Base-by-base conservation (phyloP, 1,140 invertebrate species). In the Ostrea denselamellosa region DNA sequence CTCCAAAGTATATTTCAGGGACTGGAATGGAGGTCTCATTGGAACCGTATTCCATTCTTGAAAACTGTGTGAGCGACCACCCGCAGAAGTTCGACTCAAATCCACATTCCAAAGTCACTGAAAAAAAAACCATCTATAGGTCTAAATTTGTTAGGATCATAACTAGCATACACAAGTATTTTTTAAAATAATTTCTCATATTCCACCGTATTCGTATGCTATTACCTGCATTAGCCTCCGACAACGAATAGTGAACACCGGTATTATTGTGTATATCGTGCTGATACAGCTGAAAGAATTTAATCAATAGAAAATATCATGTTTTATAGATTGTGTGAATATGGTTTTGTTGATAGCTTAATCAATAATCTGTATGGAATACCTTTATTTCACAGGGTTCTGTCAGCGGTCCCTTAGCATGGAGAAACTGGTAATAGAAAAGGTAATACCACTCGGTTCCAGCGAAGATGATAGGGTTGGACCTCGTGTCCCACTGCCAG, bases 331-430 rank as follows among this genome's bases (percentile, higher is more conserved):
- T n/a, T 28, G 25, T 81, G 44, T 8, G 4, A 14, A 51, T 34
- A 81, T 28, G 5, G 14, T 62, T 62, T 34, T 7, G 25, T 22
- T 14, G 10, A 81, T 22, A 5, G 28, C 12, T 77, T 44, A 25
- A 19, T 81, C 8, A 22, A 0, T 17, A 14, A 12, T 51, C 8
- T 34, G 44, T 53, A 8, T 17, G 8, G 3, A 8, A 22, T 51
- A 83, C 82, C 82, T 83, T 83, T n/a, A 83, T 83, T 25, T 53
- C 53, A 22, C n/a, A 52, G 22, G 82, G 25, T 17, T 83, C 82
- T 54, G 82, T 53, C 51, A 83, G 17, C 2, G 82, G 82, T 52
- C 82, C 82, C 25, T 83, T 83, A 19, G 44, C 82, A 52, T 83
- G 5, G 2, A 83, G 53, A 22, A 28, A 54, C 28, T 83, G 82